Evolutionary conservation across 2,797 vertebrate genomes (phyloP).

Genomic region (Alca torda): DNA sequence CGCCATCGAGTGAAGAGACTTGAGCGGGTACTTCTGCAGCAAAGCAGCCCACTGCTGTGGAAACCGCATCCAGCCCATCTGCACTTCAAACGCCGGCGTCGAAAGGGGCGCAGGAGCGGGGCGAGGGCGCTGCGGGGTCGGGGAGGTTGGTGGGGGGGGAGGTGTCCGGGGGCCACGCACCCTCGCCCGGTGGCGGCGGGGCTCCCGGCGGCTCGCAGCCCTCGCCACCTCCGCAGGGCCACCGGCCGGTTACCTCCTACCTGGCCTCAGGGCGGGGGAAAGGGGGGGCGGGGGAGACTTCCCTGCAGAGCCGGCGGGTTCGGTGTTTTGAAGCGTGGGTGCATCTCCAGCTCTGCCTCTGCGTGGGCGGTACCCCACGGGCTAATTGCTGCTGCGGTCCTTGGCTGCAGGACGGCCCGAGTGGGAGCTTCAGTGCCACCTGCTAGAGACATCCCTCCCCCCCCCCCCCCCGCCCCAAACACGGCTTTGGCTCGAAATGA

Average conservation of each 20-base stretch:
- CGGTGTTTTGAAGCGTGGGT: background rate
- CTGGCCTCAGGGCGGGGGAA: accelerated
- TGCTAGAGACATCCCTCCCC: background rate
- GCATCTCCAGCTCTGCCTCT: background rate
- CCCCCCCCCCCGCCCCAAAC: too few relatives aligned
- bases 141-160: too few relatives aligned
- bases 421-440: background rate
- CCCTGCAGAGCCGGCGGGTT: background rate
- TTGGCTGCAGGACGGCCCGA: too few relatives aligned
- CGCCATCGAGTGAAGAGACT: background rate
- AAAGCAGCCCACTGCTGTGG: background rate
- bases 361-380: accelerated
- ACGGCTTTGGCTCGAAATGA: background rate
- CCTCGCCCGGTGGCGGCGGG: background rate
- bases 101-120: background rate
- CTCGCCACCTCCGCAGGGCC: accelerated
- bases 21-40: background rate
- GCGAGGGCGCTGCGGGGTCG: background rate
- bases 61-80: background rate
- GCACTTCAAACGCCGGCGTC: accelerated
- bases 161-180: background rate
- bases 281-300: background rate
- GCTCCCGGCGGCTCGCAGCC: background rate
- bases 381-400: accelerated
- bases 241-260: accelerated